Evolutionary conservation across 2,113 vertebrate species (phyloP), one percentile per base, ranked within the genome.

Genomic region (Calypte anna): DNA sequence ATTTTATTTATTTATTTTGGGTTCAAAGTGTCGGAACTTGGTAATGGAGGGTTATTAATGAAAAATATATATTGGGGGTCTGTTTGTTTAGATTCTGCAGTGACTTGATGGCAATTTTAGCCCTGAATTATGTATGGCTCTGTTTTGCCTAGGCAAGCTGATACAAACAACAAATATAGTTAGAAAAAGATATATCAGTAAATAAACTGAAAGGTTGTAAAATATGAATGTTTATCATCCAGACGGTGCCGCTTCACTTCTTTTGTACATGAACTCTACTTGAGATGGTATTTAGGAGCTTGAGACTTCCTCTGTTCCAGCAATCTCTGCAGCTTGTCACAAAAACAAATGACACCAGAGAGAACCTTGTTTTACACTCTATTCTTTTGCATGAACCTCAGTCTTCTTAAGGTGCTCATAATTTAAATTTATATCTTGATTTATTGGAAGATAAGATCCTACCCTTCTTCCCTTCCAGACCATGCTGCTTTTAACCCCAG

Each of bases 61-160:
- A 91, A 81, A 96, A 96, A 88, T 84, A 69, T 14, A 81, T 91
- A 51, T 91, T 89, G 88, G 87, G 63, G 91, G 44, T 95, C 92
- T 95, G 69, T 94, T 96, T 68, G 54, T 91, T 94, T 87, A 63
- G 82, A 88, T 90, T 77, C 92, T 50, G 25, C 83, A 4, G 86
- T 85, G 89, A 48, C 75, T 82, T 77, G 95, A 86, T 90, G 94
- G 82, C 73, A 88, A 86, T 96, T 97, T 96, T 94, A 93, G 91
- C 91, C 94, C 95, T 97, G 96, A 96, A 96, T 97, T 96, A 94
- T 86, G 92, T 93, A 93, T 77, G 67, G 83, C 75, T 90, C 93
- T 82, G 91, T 95, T 97, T 97, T 87, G 73, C 93, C 92, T 81
- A 86, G 87, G 95, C 83, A 95, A 94, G 92, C 95, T 95, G 91